Evolutionary conservation across 2,113 vertebrate genomes (phyloP).

Genomic region (Atrichornis clamosus): DNA sequence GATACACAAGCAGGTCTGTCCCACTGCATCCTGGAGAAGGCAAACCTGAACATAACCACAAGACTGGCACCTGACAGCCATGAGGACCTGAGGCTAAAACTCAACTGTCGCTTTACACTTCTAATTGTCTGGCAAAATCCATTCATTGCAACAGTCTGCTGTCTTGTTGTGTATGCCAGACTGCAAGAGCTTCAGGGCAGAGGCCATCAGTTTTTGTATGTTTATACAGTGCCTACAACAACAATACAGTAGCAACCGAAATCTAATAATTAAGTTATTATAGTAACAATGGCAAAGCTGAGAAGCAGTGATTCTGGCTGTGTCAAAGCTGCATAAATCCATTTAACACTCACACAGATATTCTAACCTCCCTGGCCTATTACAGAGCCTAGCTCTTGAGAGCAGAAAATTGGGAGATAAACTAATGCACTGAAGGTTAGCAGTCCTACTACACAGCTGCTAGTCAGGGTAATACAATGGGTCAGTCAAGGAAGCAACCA

Average conservation of each 20-base stretch:
- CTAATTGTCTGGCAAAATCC: not conserved
- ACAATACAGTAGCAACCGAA: not conserved
- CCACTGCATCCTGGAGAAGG: not conserved
- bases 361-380: not conserved
- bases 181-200: not conserved
- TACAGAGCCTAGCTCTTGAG: not conserved
- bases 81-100: not conserved
- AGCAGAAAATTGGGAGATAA: not conserved
- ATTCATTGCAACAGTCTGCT: not conserved
- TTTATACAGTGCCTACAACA: not conserved
- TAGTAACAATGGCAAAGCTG: not conserved
- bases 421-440: not conserved
- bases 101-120: not conserved
- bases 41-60: not conserved
- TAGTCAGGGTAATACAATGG: not conserved
- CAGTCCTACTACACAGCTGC: not conserved
- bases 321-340: conserved; percentile 3
- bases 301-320: not conserved
- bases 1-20: not conserved
- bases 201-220: not conserved
- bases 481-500: not conserved
- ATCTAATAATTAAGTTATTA: conserved; percentile 24
- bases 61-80: not conserved
- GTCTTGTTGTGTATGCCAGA: not conserved
- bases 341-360: not conserved